These are phyloP conservation scores for Rhinolophus sinicus DNA, from an alignment of 2,113 vertebrate species.

Conservation along the genomic window DNA sequence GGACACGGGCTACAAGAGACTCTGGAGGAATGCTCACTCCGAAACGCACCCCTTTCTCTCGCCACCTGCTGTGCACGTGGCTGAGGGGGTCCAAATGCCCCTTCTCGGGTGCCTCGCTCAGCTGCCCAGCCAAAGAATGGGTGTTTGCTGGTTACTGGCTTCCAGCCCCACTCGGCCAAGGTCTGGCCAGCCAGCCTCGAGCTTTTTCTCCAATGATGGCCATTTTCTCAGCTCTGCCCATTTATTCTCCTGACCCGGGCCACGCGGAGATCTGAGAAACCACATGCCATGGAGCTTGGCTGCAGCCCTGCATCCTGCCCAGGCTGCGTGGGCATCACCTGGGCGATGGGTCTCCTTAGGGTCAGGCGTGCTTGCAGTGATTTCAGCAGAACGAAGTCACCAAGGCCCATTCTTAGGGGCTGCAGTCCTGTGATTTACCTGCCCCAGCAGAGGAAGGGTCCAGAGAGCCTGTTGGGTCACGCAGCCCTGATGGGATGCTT, in stretches of 20 bases:
- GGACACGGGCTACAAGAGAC: neutral
- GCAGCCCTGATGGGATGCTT: neutral
- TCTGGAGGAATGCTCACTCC: neutral
- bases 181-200: neutral
- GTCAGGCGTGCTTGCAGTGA: rapidly evolving
- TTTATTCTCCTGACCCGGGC: too few species aligned
- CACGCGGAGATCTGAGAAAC: neutral
- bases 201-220: too few species aligned
- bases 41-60: too few species aligned
- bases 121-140: neutral
- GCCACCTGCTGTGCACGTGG: rapidly evolving
- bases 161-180: neutral
- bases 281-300: neutral
- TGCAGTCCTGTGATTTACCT: neutral
- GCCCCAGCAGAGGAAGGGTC: neutral
- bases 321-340: neutral
- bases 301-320: too few species aligned
- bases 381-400: neutral
- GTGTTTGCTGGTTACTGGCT: neutral
- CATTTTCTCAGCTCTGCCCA: neutral
- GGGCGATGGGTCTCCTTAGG: neutral
- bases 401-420: too few species aligned
- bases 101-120: too few species aligned
- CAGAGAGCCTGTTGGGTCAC: too few species aligned
- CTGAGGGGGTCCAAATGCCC: neutral